These are phyloP conservation scores for Austrolebias charrua DNA, from an alignment of 2,797 vertebrate species.

Conservation along the genomic window DNA sequence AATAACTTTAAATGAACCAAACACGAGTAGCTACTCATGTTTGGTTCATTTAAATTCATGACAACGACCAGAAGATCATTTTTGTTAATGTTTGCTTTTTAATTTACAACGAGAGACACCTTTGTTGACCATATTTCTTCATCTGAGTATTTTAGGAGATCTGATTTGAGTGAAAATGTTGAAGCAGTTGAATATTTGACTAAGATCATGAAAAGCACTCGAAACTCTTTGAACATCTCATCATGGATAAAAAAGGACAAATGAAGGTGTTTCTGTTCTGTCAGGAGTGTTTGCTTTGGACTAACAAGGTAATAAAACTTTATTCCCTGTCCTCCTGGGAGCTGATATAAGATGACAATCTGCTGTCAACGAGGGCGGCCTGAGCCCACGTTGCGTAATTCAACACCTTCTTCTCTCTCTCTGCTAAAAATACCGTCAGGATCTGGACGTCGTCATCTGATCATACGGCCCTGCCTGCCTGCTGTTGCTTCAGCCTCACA, in stretches of 20 bases:
- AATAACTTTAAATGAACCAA: too few species aligned
- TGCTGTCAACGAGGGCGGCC: conserved; percentile 31
- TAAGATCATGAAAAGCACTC: not conserved
- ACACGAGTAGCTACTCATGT: too few species aligned
- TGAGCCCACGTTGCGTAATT: conserved; percentile 54
- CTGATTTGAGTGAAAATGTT: too few species aligned
- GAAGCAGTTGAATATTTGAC: not conserved
- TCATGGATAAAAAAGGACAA: not conserved
- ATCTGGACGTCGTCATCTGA: conserved; percentile 58
- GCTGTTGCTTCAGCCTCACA: conserved; percentile 10
- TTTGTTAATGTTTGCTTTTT: too few species aligned
- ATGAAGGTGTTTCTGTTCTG: not conserved
- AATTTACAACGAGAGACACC: too few species aligned
- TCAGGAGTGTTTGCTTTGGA: not conserved
- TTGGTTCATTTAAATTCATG: too few species aligned
- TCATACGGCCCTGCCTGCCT: conserved; percentile 6
- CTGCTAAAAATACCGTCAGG: conserved; percentile 61
- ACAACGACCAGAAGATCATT: too few species aligned
- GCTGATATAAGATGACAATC: conserved; percentile 38
- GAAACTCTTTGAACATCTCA: not conserved
- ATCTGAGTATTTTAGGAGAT: too few species aligned
- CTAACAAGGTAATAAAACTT: conserved; percentile 5
- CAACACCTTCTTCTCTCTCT: conserved; percentile 52
- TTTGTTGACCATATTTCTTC: too few species aligned
- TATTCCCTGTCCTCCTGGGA: conserved; percentile 5